phyloP scores from a whole-genome alignment of 1,140 invertebrate species.

The Drosophila serrata region DNA sequence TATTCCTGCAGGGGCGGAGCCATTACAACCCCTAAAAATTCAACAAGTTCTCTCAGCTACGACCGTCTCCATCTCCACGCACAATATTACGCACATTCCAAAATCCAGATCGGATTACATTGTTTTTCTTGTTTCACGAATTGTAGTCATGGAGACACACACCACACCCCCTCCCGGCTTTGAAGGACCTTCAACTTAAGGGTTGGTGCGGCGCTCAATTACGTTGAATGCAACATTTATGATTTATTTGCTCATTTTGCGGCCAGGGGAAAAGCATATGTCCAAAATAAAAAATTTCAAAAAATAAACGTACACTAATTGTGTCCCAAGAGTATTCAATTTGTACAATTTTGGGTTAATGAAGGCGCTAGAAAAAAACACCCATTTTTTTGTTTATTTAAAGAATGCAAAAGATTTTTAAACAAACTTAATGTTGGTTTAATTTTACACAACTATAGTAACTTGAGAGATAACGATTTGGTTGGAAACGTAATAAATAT shows the following conservation, averaged over 20 bases:
- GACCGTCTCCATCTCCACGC: slow-evolving; percentile 15
- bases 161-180: slow-evolving; percentile 14
- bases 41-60: slow-evolving; percentile 9
- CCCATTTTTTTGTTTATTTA: background rate
- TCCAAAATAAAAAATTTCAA: slow-evolving; percentile 47
- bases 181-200: slow-evolving; percentile 37
- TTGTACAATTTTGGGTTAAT: slow-evolving; percentile 36
- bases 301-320: slow-evolving; percentile 69
- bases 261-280: slow-evolving; percentile 65
- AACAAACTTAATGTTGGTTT: background rate
- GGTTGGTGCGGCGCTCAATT: slow-evolving; percentile 68
- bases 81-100: slow-evolving; percentile 66
- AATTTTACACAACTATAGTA: background rate
- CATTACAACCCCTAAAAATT: slow-evolving; percentile 42
- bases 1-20: slow-evolving; percentile 51
- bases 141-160: slow-evolving; percentile 38
- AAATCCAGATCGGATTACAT: slow-evolving; percentile 66
- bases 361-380: slow-evolving; percentile 27
- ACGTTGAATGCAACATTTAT: slow-evolving; percentile 76
- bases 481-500: no score
- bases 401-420: background rate
- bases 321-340: slow-evolving; percentile 60
- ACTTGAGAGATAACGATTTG: no score
- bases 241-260: slow-evolving; percentile 83
- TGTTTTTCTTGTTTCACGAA: slow-evolving; percentile 67